Base-by-base conservation (phyloP, 2,888 invertebrate species). In the Sericinus montela region DNA sequence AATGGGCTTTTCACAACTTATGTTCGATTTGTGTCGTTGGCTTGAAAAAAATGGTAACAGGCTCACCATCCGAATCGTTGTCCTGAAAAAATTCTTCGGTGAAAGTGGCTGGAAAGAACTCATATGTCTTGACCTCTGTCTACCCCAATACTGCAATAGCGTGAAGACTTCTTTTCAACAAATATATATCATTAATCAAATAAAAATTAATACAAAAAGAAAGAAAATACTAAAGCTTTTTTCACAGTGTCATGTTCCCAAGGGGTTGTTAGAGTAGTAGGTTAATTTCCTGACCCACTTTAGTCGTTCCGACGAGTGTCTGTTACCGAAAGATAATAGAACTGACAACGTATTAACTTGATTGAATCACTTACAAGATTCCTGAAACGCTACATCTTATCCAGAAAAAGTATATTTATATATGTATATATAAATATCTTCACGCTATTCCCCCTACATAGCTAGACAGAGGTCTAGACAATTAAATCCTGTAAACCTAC, bases 201-300 rank as follows among this genome's bases (percentile, higher is more conserved):
- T 41, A 19, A 19, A 37, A 42, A 30, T 48, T 30, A 19, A 30
- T 48, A 1, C 13, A 11, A 41, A 29, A 37, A 25, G 25, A 25
- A 45, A 16, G 14, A 11, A 15, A 37, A 2, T 37, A 45, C 29
- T 8, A 9, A 1, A 37, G 37, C 29, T 11, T 38, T 42, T 48
- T 48, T 43, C 16, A 38, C 42, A n/a, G 25, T 25, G 32, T 15
- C n/a, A 23, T 48, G 25, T 32, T 32, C 37, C 38, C 38, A 32
- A 32, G 15, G 42, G 48, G 43, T 43, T 35, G 11, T 40, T 14
- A 13, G 39, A 32, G 19, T 39, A 3, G 32, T 44, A 44, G 44
- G 48, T 49, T 49, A 49, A 49, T 49, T 49, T 49, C 39, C 48
- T 58, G 56, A 54, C 53, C 58, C 47, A 54, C 53, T 54, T 53